These are phyloP conservation scores for Microtus montanus DNA, from an alignment of 2,113 vertebrate species.

Conservation along the genomic window DNA sequence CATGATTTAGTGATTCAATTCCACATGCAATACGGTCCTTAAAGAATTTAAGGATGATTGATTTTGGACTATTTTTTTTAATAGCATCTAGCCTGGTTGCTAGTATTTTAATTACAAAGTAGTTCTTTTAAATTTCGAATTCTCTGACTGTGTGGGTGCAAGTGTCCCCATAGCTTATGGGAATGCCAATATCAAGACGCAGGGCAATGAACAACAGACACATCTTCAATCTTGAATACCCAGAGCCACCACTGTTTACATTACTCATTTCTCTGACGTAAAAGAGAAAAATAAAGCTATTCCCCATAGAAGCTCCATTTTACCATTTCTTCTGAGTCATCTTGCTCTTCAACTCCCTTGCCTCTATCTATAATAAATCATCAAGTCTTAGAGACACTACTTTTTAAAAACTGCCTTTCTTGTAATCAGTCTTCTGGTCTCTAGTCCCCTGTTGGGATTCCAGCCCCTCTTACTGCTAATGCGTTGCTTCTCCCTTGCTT, in stretches of 20 bases:
- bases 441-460: neutral
- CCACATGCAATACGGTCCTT: neutral
- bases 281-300: slow-evolving; percentile 62
- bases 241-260: slow-evolving; percentile 44
- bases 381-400: slow-evolving; percentile 34
- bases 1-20: slow-evolving; percentile 56
- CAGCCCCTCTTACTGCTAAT: slow-evolving; percentile 2
- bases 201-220: slow-evolving; percentile 32
- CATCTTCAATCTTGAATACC: slow-evolving; percentile 55
- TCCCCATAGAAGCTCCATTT: slow-evolving; percentile 41
- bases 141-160: neutral
- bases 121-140: slow-evolving; percentile 29
- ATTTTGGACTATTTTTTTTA: slow-evolving; percentile 21
- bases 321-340: slow-evolving; percentile 58
- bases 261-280: slow-evolving; percentile 51
- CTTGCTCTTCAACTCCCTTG: slow-evolving; percentile 33
- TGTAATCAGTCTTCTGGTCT: slow-evolving; percentile 46
- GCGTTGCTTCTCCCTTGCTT: neutral
- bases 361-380: slow-evolving; percentile 62
- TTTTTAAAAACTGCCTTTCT: slow-evolving; percentile 49
- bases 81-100: slow-evolving; percentile 28
- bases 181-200: slow-evolving; percentile 32
- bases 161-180: slow-evolving; percentile 30
- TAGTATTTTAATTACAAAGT: slow-evolving; percentile 58
- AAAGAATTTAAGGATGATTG: slow-evolving; percentile 65